These are phyloP conservation scores for Nemurella pictetii DNA, from an alignment of 2,888 invertebrate species.

Conservation along the genomic window DNA sequence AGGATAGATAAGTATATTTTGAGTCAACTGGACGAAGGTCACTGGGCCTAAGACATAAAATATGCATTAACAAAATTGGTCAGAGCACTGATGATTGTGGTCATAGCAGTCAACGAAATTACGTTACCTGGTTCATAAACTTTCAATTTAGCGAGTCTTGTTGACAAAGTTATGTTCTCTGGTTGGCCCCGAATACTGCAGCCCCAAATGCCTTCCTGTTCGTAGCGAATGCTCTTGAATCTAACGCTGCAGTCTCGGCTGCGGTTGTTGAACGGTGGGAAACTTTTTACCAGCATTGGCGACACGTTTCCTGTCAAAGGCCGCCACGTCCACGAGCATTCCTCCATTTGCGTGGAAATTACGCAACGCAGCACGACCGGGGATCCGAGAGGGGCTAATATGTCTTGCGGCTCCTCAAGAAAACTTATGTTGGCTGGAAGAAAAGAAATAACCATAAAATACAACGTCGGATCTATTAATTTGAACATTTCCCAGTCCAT, in stretches of 20 bases:
- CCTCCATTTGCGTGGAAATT: slow-evolving; percentile 49
- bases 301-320: slow-evolving; percentile 45
- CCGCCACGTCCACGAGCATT: slow-evolving; percentile 50
- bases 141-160: slow-evolving; percentile 46
- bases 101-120: neutral
- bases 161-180: slow-evolving; percentile 24
- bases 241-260: slow-evolving; percentile 52
- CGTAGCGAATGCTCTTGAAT: slow-evolving; percentile 51
- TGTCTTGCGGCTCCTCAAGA: slow-evolving; percentile 49
- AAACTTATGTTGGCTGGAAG: slow-evolving; percentile 40
- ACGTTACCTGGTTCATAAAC: slow-evolving; percentile 50
- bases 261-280: slow-evolving; percentile 49
- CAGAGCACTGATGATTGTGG: neutral
- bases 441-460: neutral
- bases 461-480: neutral
- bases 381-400: slow-evolving; percentile 47
- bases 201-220: slow-evolving; percentile 52
- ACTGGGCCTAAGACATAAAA: slow-evolving; percentile 47
- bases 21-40: slow-evolving; percentile 51
- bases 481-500: neutral
- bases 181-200: slow-evolving; percentile 48
- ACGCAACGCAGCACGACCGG: slow-evolving; percentile 48
- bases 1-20: slow-evolving; percentile 51
- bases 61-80: neutral
- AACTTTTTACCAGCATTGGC: slow-evolving; percentile 49